Base-by-base conservation (phyloP, 2,797 vertebrate genomes). In the Mustela erminea region DNA sequence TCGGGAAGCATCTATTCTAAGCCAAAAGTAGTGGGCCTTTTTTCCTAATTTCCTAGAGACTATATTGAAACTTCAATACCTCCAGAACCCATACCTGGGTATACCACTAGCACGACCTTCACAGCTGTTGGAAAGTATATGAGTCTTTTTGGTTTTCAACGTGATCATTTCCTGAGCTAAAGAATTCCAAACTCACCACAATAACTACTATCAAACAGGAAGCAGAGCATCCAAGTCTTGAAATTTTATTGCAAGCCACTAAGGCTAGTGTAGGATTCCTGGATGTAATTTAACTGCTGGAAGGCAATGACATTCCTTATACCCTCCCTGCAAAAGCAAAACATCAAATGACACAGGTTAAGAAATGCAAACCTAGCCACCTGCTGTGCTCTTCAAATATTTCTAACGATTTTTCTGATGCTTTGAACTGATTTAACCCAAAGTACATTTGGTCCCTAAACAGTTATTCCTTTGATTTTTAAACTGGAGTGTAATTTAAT, bases 381-480 rank as follows among this genome's bases (percentile, higher is more conserved):
- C 87, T 93, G 86, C 86, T 90, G 60, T 83, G 83, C n/a, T 87
- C 54, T 97, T 97, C 92, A 95, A 90, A 90, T 96, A 92, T 91
- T 96, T 97, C 96, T 89, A 93, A 88, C 0, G 12, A 93, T 90
- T 97, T 98, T 98, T 88, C 78, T 89, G 92, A 87, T 94, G 96
- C 97, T 97, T 97, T 97, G 87, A 96, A 97, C 82, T 93, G 90
- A 97, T 93, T 96, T 96, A 96, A 94, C 78, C 86, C 68, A 70
- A 93, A 97, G 88, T 93, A 6, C 77, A 87, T 96, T 94, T 96
- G 94, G 90, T 77, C 86, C 90, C 90, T 96, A 94, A 98, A 96
- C 75, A 91, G 82, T 90, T 96, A 93, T 64, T 74, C 32, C 82
- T 98, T 97, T 96, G 95, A 96, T 95, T 98, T 98, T 96, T 91